Conservation (phyloP, 2,113 vertebrate genomes). For the Triplophysa tibetana region DNA sequence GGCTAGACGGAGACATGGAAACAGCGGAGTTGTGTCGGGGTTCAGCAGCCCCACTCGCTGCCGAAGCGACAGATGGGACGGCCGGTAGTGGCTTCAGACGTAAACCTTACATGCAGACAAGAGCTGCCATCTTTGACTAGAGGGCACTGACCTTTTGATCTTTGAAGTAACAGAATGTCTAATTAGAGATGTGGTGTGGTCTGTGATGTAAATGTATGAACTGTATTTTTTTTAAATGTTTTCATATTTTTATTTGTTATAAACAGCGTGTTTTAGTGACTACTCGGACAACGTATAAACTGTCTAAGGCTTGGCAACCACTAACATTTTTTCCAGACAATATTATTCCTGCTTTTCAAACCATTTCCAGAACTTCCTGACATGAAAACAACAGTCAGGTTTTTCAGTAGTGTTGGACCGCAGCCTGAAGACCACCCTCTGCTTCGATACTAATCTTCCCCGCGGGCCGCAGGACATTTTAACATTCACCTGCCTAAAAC, state of each 20-base stretch:
- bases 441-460: not conserved
- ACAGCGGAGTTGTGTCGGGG: conserved; percentile 41
- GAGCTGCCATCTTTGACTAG: conserved; percentile 41
- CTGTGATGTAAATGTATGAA: not conserved
- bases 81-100: conserved; percentile 57
- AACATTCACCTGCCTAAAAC: not conserved
- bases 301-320: too few relatives aligned
- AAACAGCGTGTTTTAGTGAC: too few relatives aligned
- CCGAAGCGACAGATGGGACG: conserved; percentile 37
- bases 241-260: too few relatives aligned
- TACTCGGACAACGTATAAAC: too few relatives aligned
- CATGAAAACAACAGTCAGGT: not conserved
- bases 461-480: not conserved
- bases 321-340: too few relatives aligned
- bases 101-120: conserved; percentile 44
- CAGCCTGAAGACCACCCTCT: conserved; percentile 4
- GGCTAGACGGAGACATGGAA: conserved; percentile 58
- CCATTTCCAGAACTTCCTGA: not conserved
- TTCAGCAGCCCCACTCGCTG: conserved; percentile 20
- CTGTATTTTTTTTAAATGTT: not conserved
- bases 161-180: conserved; percentile 13
- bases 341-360: not conserved
- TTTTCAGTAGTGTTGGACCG: not conserved
- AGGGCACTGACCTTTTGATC: conserved; percentile 54
- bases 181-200: not conserved